Evolutionary conservation across 2,888 invertebrate species (phyloP).

Genomic region (Tricholauxania praeusta): DNA sequence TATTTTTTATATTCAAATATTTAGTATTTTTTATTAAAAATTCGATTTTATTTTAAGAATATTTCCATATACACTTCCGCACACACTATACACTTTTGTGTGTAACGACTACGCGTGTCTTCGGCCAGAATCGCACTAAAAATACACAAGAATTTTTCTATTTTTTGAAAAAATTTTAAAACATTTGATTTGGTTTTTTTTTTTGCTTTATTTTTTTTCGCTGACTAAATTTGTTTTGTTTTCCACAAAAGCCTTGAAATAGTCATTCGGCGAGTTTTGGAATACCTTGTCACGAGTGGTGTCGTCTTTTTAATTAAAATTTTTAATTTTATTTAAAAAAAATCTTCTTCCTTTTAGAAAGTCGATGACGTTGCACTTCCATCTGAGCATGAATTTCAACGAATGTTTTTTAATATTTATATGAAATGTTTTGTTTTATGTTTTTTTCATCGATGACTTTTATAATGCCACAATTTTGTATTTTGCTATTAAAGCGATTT

Average conservation of each 20-base stretch:
- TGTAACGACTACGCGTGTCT: conserved; percentile 9
- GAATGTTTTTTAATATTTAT: conserved; percentile 15
- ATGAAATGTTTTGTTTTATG: conserved; percentile 16
- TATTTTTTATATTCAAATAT: not conserved
- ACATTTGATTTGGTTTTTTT: conserved; percentile 14
- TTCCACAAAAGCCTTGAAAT: conserved; percentile 16
- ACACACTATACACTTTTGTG: not conserved
- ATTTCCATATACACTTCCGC: not conserved
- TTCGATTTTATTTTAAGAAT: not conserved
- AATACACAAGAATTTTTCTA: conserved; percentile 26
- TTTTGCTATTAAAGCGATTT: not conserved
- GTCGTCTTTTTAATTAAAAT: not conserved
- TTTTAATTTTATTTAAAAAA: conserved; percentile 21
- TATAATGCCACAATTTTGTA: not conserved
- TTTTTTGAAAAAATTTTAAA: conserved; percentile 21
- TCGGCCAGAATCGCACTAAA: conserved; percentile 26
- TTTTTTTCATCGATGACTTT: not conserved
- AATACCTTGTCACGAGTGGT: not conserved
- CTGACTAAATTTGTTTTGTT: not conserved
- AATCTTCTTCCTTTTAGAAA: conserved; percentile 15
- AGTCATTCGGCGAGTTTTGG: not conserved
- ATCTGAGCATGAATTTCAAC: not conserved
- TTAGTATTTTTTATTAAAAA: not conserved
- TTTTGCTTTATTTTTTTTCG: not conserved
- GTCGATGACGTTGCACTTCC: not conserved